phyloP scores from a whole-genome alignment of 2,888 invertebrate genomes.

The Cancer borealis region DNA sequence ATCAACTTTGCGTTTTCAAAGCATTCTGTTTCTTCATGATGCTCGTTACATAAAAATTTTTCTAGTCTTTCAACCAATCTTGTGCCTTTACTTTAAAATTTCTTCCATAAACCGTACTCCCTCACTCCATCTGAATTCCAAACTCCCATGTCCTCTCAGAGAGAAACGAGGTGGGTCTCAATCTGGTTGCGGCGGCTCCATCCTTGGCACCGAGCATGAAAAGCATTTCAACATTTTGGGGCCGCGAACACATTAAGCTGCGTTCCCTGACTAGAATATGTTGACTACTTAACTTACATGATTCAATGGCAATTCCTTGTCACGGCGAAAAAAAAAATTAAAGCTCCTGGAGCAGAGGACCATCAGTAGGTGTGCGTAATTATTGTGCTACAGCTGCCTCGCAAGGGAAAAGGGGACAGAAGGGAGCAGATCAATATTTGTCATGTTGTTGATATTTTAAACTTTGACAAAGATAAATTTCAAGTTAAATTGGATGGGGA shows the following conservation, averaged over 20 bases:
- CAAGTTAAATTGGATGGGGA: neutral
- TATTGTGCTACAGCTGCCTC: too few species aligned
- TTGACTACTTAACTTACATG: neutral
- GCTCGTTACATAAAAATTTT: too few species aligned
- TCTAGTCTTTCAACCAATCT: too few species aligned
- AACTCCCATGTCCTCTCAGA: neutral
- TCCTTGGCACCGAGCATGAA: neutral
- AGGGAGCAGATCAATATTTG: neutral
- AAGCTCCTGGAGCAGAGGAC: neutral
- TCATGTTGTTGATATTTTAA: neutral
- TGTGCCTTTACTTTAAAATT: neutral
- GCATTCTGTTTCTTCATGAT: too few species aligned
- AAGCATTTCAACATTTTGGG: neutral
- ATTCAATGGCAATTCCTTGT: neutral
- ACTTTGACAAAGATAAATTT: neutral
- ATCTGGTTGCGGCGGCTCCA: neutral
- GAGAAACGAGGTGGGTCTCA: conserved; percentile 6
- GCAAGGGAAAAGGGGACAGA: too few species aligned
- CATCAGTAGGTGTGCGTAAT: neutral
- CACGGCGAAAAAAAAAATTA: neutral
- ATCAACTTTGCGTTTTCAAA: too few species aligned
- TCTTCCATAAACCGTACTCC: neutral
- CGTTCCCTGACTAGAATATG: neutral
- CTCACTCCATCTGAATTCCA: conserved; percentile 22
- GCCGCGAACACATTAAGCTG: neutral